phyloP scores from a whole-genome alignment of 1,140 invertebrate genomes.

The Atta colombica region DNA sequence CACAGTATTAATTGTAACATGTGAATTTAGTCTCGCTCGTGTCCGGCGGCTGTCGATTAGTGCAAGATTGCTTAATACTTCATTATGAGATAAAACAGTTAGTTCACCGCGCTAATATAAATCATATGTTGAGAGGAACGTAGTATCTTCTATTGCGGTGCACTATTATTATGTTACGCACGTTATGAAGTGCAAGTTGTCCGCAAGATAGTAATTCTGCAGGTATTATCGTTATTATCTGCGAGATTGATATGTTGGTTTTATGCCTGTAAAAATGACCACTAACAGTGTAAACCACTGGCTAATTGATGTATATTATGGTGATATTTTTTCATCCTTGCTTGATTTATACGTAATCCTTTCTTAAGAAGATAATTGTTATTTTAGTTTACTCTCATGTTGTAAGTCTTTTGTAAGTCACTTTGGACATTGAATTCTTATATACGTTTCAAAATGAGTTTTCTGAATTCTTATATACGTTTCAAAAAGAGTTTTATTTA shows the following conservation, averaged over 20 bases:
- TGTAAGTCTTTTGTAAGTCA: background rate
- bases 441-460: background rate
- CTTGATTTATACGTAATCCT: background rate
- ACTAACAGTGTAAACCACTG: background rate
- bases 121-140: constrained; percentile 25
- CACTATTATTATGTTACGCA: constrained; percentile 35
- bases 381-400: background rate
- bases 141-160: constrained; percentile 39
- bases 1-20: constrained; percentile 32
- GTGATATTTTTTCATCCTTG: background rate
- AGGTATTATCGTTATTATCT: constrained; percentile 17
- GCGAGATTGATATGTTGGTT: constrained; percentile 42
- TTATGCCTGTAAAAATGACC: background rate
- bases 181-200: constrained; percentile 2
- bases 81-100: constrained; percentile 23
- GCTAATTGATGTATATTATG: constrained; percentile 11
- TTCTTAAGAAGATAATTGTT: constrained; percentile 2
- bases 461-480: background rate
- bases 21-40: constrained; percentile 26
- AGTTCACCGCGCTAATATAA: constrained; percentile 25
- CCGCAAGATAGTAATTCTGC: background rate
- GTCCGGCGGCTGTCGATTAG: constrained; percentile 20
- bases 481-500: background rate
- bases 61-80: constrained; percentile 47
- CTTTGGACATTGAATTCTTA: background rate